Evolutionary conservation across 2,113 vertebrate genomes (phyloP).

Genomic region (Tor tambroides): DNA sequence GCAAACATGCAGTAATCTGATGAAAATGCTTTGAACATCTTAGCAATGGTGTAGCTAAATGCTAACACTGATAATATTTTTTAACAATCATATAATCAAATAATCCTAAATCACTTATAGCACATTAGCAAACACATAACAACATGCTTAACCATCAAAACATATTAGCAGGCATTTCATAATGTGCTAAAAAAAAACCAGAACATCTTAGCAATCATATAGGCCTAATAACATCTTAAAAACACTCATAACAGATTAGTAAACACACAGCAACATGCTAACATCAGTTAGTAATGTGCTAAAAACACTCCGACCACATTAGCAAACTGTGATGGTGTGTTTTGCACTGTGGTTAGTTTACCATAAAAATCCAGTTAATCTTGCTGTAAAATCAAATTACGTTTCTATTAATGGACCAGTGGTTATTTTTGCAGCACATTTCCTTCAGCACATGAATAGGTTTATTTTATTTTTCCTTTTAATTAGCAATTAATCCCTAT

Average conservation of each 20-base stretch:
- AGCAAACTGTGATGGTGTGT: neutral
- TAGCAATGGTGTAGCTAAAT: neutral
- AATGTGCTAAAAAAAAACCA: neutral
- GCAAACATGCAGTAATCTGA: neutral
- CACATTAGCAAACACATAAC: neutral
- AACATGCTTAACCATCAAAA: neutral
- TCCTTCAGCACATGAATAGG: neutral
- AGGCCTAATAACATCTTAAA: neutral
- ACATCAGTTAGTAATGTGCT: neutral
- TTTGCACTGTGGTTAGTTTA: neutral
- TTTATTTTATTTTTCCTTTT: neutral
- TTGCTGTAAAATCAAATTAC: conserved; percentile 42
- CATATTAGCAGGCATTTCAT: neutral
- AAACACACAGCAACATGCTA: neutral
- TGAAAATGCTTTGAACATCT: neutral
- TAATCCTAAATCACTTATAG: neutral
- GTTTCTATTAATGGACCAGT: neutral
- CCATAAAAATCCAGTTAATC: neutral
- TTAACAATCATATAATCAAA: neutral
- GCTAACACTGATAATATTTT: neutral
- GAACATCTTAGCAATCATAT: neutral
- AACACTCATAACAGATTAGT: neutral
- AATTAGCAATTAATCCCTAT: neutral
- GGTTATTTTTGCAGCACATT: conserved; percentile 38
- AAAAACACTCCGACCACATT: neutral